Evolutionary conservation across 2,113 vertebrate genomes (phyloP).

Genomic region (Tachysurus vachellii): DNA sequence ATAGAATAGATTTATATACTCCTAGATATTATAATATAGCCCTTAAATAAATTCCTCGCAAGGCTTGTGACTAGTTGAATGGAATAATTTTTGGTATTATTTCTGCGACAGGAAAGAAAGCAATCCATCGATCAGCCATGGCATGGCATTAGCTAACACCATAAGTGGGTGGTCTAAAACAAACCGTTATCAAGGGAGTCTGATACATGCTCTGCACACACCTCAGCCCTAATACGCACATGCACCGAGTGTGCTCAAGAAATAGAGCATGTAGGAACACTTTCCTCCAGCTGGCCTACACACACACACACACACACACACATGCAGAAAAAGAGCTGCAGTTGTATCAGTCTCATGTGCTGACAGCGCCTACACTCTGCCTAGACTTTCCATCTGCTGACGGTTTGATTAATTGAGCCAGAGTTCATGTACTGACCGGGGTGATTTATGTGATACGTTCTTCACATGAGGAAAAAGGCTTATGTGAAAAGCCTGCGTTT

Average conservation of each 20-base stretch:
- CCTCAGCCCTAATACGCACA: constrained; percentile 7
- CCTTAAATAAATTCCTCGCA: neutral
- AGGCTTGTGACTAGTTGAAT: neutral
- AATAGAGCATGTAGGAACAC: constrained; percentile 27
- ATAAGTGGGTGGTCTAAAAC: constrained; percentile 25
- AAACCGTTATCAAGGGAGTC: neutral
- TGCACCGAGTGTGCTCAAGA: constrained; percentile 12
- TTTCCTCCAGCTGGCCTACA: constrained; percentile 14
- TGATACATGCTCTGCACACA: constrained; percentile 5
- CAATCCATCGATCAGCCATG: neutral
- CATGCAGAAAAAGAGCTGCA: neutral
- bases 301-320: neutral
- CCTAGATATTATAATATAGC: neutral
- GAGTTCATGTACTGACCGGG: constrained; percentile 34
- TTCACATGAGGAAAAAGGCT: constrained; percentile 23
- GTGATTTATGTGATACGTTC: constrained; percentile 39
- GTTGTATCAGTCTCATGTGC: constrained; percentile 19
- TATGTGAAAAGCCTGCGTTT: neutral
- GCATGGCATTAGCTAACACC: neutral
- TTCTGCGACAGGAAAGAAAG: neutral
- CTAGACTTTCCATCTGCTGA: constrained; percentile 27
- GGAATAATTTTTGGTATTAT: neutral
- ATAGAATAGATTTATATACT: neutral
- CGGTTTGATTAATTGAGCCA: constrained; percentile 42
- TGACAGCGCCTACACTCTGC: constrained; percentile 29